These are phyloP conservation scores for Philereme transversata DNA, from an alignment of 2,888 invertebrate species.

Conservation along the genomic window DNA sequence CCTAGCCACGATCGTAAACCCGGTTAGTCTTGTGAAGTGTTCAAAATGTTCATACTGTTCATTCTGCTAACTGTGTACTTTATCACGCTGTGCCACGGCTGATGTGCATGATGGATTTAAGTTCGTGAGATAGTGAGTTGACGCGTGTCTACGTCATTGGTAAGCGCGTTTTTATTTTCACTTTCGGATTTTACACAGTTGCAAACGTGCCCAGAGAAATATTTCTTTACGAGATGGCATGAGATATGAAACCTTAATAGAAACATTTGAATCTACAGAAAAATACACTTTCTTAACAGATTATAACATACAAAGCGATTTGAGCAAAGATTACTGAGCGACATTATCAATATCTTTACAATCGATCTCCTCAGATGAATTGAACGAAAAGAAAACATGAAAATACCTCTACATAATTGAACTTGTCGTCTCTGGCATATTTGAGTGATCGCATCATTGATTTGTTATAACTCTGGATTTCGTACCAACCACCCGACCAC, in stretches of 20 bases:
- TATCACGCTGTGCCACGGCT: slow-evolving; percentile 75
- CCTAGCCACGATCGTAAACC: slow-evolving; percentile 39
- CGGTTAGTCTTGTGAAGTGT: slow-evolving; percentile 43
- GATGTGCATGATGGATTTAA: slow-evolving; percentile 60
- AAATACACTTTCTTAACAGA: too few relatives aligned
- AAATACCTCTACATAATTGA: slow-evolving; percentile 11
- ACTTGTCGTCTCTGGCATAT: slow-evolving; percentile 4
- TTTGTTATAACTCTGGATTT: too few relatives aligned
- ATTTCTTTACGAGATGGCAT: too few relatives aligned
- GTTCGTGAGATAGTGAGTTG: slow-evolving; percentile 54
- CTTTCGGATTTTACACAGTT: not conserved
- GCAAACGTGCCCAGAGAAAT: not conserved
- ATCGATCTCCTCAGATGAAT: slow-evolving; percentile 17
- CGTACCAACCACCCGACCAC: too few relatives aligned
- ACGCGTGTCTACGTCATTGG: slow-evolving; percentile 47
- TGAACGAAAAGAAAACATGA: slow-evolving; percentile 13
- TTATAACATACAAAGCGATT: not conserved
- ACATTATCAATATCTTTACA: slow-evolving; percentile 1
- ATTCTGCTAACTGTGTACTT: slow-evolving; percentile 77
- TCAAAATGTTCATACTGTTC: slow-evolving; percentile 76
- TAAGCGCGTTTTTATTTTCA: slow-evolving; percentile 31
- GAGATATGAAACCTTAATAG: too few relatives aligned
- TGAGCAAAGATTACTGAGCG: slow-evolving; percentile 1
- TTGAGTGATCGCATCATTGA: not conserved
- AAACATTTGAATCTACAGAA: too few relatives aligned